phyloP scores from a whole-genome alignment of 2,797 vertebrate species.

The Thalassophryne amazonica region DNA sequence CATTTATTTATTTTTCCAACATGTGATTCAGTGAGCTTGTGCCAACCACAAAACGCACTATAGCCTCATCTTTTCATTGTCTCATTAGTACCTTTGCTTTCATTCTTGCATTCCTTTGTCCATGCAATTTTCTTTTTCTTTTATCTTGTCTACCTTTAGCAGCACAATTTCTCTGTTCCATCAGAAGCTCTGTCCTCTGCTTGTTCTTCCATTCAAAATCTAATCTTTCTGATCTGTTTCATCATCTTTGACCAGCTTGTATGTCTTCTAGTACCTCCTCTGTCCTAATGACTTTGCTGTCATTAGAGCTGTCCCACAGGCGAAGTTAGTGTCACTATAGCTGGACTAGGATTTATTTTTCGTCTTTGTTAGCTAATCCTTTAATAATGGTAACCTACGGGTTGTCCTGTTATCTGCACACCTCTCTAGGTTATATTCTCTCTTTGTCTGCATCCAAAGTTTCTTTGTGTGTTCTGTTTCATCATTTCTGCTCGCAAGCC shows the following conservation, averaged over 20 bases:
- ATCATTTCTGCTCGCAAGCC: background rate
- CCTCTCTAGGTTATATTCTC: background rate
- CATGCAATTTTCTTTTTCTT: conserved; percentile 1
- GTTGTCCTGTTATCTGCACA: background rate
- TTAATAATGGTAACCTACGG: background rate
- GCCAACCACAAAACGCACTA: too few species aligned
- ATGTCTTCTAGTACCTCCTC: background rate
- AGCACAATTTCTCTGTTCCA: background rate
- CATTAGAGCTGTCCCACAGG: background rate
- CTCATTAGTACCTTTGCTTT: conserved; percentile 26
- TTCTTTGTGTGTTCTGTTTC: conserved; percentile 1
- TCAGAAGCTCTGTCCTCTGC: too few species aligned
- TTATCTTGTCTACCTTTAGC: background rate
- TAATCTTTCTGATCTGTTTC: background rate
- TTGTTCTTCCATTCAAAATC: background rate
- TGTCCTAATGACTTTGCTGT: background rate
- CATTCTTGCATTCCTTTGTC: conserved; percentile 9
- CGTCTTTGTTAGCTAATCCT: background rate
- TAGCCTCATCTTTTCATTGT: too few species aligned
- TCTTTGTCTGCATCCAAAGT: background rate
- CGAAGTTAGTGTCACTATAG: background rate
- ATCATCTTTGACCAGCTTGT: background rate
- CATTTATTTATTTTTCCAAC: conserved; percentile 28
- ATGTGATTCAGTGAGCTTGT: too few species aligned
- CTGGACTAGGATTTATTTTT: conserved; percentile 12